A percentile compares a stretch with the other conserved stretches of the same genome.
These are phyloP conservation scores for Acrocephalus scirpaceus DNA, from an alignment of 2,797 vertebrate genomes.

Conservation along the genomic window DNA sequence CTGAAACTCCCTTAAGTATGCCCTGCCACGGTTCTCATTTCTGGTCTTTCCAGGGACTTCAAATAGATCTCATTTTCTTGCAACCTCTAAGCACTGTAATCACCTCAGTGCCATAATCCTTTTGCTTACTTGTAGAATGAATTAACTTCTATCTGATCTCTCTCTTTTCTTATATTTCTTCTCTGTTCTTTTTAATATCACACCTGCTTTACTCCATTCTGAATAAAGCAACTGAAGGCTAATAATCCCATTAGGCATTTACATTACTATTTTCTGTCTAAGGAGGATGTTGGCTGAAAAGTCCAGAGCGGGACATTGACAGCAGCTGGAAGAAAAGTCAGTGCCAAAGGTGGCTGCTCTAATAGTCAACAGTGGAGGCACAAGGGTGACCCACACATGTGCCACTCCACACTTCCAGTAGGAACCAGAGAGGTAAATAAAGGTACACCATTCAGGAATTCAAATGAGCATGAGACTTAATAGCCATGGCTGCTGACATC, in stretches of 20 bases:
- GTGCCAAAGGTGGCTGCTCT: not conserved
- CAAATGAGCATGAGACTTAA: not conserved
- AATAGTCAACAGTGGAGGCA: not conserved
- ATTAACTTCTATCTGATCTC: not conserved
- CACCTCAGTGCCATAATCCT: not conserved
- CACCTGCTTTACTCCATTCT: not conserved
- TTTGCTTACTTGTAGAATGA: not conserved
- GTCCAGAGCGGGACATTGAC: not conserved
- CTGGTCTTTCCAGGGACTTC: not conserved
- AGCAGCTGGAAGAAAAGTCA: not conserved
- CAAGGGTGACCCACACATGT: not conserved
- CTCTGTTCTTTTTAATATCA: not conserved
- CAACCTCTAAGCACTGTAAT: not conserved
- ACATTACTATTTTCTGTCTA: not conserved
- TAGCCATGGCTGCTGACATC: not conserved
- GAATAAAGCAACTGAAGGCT: not conserved
- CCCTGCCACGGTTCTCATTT: not conserved
- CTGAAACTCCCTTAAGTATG: not conserved
- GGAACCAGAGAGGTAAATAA: not conserved
- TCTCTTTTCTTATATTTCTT: not conserved
- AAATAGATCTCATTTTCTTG: slow-evolving; percentile 8
- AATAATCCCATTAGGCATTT: not conserved
- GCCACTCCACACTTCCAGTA: not conserved
- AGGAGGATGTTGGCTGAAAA: not conserved
- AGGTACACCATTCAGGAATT: not conserved